Evolutionary conservation across 2,888 invertebrate genomes (phyloP).

Genomic region (Yponomeuta plumbellus): DNA sequence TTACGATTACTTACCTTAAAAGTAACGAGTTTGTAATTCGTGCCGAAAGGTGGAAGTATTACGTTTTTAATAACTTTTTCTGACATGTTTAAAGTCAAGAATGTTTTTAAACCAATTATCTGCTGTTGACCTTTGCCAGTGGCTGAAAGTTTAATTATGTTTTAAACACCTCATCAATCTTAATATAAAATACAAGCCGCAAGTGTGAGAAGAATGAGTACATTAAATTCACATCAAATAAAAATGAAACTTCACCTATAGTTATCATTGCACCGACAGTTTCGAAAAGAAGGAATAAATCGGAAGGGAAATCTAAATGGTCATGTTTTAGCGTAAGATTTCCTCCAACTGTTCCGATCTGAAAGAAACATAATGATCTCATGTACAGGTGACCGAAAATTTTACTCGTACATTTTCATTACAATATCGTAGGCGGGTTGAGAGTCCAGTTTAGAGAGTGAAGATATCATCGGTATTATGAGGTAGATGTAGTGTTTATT

Average conservation of each 20-base stretch:
- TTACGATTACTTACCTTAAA: constrained; percentile 37
- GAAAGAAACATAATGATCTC: constrained; percentile 29
- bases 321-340: constrained; percentile 80
- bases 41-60: constrained; percentile 33
- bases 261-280: constrained; percentile 60
- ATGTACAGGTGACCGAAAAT: too few relatives aligned
- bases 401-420: background rate
- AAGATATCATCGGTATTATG: too few relatives aligned
- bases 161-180: too few relatives aligned
- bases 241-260: constrained; percentile 39
- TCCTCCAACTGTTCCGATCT: constrained; percentile 84
- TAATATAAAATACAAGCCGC: too few relatives aligned
- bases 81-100: constrained; percentile 6
- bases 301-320: constrained; percentile 85
- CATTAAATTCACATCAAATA: background rate
- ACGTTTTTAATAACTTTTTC: constrained; percentile 10
- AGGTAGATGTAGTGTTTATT: too few relatives aligned
- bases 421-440: too few relatives aligned
- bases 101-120: background rate
- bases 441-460: too few relatives aligned
- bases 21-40: constrained; percentile 31
- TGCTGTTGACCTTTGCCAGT: background rate
- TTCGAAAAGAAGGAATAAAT: constrained; percentile 82
- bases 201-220: too few relatives aligned
- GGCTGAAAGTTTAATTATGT: too few relatives aligned